Evolutionary conservation across 2,888 invertebrate species (phyloP).

Genomic region (Homarus gammarus): DNA sequence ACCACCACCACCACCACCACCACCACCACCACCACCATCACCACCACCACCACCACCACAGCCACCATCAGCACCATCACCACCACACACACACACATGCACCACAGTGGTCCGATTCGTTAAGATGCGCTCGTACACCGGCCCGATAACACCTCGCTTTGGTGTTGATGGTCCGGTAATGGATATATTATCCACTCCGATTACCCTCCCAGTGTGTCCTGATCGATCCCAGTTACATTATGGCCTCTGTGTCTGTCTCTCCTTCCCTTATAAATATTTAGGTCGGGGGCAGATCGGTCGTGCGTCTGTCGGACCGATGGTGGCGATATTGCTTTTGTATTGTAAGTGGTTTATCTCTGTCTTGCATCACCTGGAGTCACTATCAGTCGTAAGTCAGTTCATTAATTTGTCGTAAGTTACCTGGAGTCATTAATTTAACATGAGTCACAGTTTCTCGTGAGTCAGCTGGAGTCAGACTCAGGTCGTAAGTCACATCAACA

Average conservation of each 20-base stretch:
- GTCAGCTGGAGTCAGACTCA: too few species aligned
- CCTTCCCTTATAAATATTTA: not conserved
- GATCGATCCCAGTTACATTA: constrained; percentile 21
- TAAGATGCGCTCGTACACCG: constrained; percentile 18
- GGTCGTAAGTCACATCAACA: too few species aligned
- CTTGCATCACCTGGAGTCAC: too few species aligned
- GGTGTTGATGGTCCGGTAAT: constrained; percentile 15
- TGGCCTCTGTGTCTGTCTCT: not conserved
- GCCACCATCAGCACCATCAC: too few species aligned
- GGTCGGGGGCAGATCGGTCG: not conserved
- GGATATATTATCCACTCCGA: constrained; percentile 29
- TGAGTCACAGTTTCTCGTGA: too few species aligned
- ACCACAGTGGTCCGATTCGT: too few species aligned
- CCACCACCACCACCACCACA: not conserved
- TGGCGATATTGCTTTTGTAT: not conserved
- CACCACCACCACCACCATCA: not conserved
- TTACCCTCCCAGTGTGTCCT: constrained; percentile 36
- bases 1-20: constrained; percentile 1
- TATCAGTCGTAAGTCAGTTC: too few species aligned
- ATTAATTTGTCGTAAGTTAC: too few species aligned
- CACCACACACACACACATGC: too few species aligned
- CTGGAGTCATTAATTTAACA: too few species aligned
- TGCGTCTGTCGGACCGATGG: not conserved
- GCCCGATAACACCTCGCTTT: constrained; percentile 1
- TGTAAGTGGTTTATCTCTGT: not conserved